Base-by-base conservation (phyloP, 2,113 vertebrate species). In the Platycercus adscitus region DNA sequence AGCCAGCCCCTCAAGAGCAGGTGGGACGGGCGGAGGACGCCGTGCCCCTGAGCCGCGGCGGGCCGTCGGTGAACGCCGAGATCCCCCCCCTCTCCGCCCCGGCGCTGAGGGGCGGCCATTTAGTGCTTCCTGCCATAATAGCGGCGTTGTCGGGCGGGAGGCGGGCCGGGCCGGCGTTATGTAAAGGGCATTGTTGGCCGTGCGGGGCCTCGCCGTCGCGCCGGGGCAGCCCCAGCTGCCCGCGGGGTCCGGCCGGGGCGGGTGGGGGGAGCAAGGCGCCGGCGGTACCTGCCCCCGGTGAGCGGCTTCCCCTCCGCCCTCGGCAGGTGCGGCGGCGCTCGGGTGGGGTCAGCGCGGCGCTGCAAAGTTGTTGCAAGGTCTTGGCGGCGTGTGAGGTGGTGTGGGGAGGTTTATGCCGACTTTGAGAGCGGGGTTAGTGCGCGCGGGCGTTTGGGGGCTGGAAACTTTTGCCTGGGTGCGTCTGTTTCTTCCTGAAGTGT, bases 1-100 rank as follows among this genome's bases (percentile, higher is more conserved):
- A 99, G 99, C 97, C 99, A 99, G 90, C 99, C 99, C 29, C 94
- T 99, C 88, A 98, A 98, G 97, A 98, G 98, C 99, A 99, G 99
- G 99, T 99, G 98, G 98, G 88, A 71, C 41, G 15, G 83, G 44
- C 37, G 56, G 58, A 33, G 80, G 84, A 60, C 84, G 46, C 72
- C 44, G 37, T 77, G 63, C 53, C 84, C 80, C 70, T 41, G 56
- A 35, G 44, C 65, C 47, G 53, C n/a, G 47, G 69, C 81, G 58
- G 81, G 58, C 58, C 58, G 58, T 60, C 33, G n/a, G 33, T 56
- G 55, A 56, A 56, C 55, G 55, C 31, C 55, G 33, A 56, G 33
- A 56, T 56, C 13, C 20, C 55, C 55, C 33, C 33, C 19, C 55
- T 56, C 12, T n/a, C 55, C 33, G 19, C 33, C 55, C 55, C 20